These are phyloP conservation scores for Cariama cristata DNA, from an alignment of 2,113 vertebrate genomes.

Conservation along the genomic window DNA sequence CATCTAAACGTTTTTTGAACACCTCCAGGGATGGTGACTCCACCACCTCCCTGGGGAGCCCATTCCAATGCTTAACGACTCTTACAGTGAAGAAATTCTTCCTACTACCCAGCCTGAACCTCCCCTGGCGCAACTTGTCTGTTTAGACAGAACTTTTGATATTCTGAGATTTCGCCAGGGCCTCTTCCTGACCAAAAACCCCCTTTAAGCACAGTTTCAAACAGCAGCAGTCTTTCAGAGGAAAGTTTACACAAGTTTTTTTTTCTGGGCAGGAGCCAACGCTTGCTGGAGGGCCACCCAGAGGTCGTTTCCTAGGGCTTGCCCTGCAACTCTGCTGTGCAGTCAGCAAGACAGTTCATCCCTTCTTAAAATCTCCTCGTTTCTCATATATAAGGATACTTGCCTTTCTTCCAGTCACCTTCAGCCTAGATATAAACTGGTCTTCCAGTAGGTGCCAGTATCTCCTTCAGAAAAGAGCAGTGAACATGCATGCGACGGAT, in stretches of 20 bases:
- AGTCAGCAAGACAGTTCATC: not conserved
- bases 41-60: too few species aligned
- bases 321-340: not conserved
- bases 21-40: too few species aligned
- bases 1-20: too few species aligned
- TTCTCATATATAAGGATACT: not conserved
- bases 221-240: not conserved
- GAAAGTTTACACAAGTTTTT: not conserved
- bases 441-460: constrained; percentile 60
- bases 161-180: not conserved
- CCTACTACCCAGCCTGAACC: too few species aligned
- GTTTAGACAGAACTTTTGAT: not conserved
- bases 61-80: too few species aligned
- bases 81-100: too few species aligned
- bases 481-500: rapidly evolving
- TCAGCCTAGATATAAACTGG: not conserved
- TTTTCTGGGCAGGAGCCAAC: not conserved
- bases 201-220: not conserved
- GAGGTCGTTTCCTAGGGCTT: not conserved
- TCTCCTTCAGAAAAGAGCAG: not conserved
- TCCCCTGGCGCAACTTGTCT: too few species aligned
- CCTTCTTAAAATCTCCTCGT: not conserved
- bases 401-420: not conserved
- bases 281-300: not conserved
- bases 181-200: not conserved